phyloP scores from a whole-genome alignment of 2,113 vertebrate species.

The Anarrhichthys ocellatus region DNA sequence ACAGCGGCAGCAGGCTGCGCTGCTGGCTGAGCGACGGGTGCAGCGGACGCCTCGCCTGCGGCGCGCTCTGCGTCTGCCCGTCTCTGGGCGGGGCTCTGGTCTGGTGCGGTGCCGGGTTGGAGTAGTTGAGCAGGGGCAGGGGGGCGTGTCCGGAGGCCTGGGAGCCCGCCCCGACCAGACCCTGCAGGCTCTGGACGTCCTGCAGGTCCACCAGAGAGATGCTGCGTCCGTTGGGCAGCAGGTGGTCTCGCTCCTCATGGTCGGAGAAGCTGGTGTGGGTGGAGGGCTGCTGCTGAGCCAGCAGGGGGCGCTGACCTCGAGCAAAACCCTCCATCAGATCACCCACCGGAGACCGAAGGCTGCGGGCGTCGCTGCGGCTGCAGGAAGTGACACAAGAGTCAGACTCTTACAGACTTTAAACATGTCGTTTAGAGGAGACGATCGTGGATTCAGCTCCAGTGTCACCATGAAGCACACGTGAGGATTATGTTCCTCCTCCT shows the following conservation, averaged over 20 bases:
- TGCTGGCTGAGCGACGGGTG: slow-evolving; percentile 89
- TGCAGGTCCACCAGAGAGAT: slow-evolving; percentile 96
- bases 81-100: slow-evolving; percentile 85
- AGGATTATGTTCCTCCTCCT: too few species aligned
- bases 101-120: slow-evolving; percentile 59
- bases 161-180: slow-evolving; percentile 87
- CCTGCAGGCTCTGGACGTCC: slow-evolving; percentile 77
- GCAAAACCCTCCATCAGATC: slow-evolving; percentile 84
- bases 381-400: slow-evolving; percentile 12
- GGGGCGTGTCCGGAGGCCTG: slow-evolving; percentile 84
- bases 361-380: slow-evolving; percentile 85
- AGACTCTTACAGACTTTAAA: too few species aligned
- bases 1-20: slow-evolving; percentile 91
- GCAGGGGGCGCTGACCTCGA: slow-evolving; percentile 84
- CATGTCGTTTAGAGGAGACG: too few species aligned
- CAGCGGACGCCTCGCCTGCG: slow-evolving; percentile 91
- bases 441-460: too few species aligned
- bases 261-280: slow-evolving; percentile 88
- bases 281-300: slow-evolving; percentile 87
- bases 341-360: slow-evolving; percentile 85
- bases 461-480: too few species aligned
- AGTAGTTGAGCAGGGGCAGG: slow-evolving; percentile 12
- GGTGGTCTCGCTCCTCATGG: slow-evolving; percentile 86
- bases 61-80: slow-evolving; percentile 90
- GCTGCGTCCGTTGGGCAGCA: slow-evolving; percentile 89